Conservation (phyloP, 2,797 vertebrate species). For the Myotis planiceps region DNA sequence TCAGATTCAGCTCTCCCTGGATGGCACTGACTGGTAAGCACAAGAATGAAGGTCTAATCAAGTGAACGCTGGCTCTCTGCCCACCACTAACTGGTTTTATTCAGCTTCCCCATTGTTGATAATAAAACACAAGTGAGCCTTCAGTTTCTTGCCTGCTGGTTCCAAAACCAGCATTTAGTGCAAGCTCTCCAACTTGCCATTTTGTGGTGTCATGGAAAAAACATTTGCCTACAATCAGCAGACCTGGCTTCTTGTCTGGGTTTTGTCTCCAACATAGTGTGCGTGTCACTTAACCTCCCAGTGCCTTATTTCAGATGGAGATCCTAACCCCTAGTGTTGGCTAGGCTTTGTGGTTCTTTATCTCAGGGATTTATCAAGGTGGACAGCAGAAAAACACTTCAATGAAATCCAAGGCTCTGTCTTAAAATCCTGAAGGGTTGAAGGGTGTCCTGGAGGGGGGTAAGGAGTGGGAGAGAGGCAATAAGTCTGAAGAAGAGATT, state of each 20-base stretch:
- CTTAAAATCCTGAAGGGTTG: background rate
- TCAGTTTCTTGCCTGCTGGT: slow-evolving; percentile 6
- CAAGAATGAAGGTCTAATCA: slow-evolving; percentile 63
- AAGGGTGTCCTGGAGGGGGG: background rate
- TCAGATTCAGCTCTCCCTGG: slow-evolving; percentile 9
- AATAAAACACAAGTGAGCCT: slow-evolving; percentile 54
- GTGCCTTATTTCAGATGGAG: background rate
- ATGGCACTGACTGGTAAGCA: slow-evolving; percentile 51
- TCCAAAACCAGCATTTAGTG: background rate
- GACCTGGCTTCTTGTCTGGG: background rate
- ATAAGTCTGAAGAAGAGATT: background rate
- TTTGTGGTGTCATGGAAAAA: background rate
- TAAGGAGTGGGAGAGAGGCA: background rate
- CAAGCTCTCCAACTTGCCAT: background rate
- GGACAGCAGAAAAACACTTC: background rate
- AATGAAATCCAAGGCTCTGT: background rate
- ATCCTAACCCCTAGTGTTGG: background rate
- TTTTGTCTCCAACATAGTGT: background rate
- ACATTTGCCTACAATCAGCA: background rate
- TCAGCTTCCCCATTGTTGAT: slow-evolving; percentile 58
- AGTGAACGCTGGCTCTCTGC: slow-evolving; percentile 49
- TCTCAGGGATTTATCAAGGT: background rate
- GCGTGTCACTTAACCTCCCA: background rate
- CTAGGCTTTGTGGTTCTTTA: background rate
- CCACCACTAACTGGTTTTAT: slow-evolving; percentile 61